Evolutionary conservation across 2,797 vertebrate genomes (phyloP), one percentile per base, ranked within the genome.

Genomic region (Chelmon rostratus): DNA sequence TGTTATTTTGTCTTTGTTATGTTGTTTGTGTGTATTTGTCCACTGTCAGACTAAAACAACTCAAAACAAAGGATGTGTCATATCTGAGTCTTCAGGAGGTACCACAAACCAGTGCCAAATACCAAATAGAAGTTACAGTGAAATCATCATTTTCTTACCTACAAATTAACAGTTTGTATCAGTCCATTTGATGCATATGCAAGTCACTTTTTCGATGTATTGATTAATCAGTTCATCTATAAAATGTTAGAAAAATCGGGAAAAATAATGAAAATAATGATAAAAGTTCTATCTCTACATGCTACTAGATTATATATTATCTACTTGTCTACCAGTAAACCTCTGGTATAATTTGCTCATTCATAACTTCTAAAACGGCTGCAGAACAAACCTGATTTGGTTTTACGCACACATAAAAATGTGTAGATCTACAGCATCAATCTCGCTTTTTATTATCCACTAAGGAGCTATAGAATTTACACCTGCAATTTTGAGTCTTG

Each of bases 1-100:
- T 88, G 87, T 91, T 83, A 68, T 65, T 79, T 52, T 82, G 86
- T 91, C 73, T 88, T 77, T 79, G 77, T 92, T 78, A 68, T 83
- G 79, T 84, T 84, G 82, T 91, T 84, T 88, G 76, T 83, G 83
- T 88, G 68, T 68, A 61, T 87, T 82, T 77, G 84, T 91, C 46
- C 72, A 19, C 37, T 52, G 46, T 81, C 72, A 77, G 63, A 81
- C 12, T 42, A 46, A 78, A 71, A 68, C 35, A 64, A 33, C 11
- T 40, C 8, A 19, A 54, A 76, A 76, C 13, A 49, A 75, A 74
- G 19, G 13, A 53, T 56, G 2, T 64, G 21, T 76, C n/a, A 56
- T 37, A 38, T 46, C 15, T 40, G 1, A 57, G 0, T 61, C 49
- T 69, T 67, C 5, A 38, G 25, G 18, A 58, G 21, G 8, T 49